Evolutionary conservation across 2,113 vertebrate genomes (phyloP), one percentile per base, ranked within the genome.

Genomic region (Callospermophilus lateralis): DNA sequence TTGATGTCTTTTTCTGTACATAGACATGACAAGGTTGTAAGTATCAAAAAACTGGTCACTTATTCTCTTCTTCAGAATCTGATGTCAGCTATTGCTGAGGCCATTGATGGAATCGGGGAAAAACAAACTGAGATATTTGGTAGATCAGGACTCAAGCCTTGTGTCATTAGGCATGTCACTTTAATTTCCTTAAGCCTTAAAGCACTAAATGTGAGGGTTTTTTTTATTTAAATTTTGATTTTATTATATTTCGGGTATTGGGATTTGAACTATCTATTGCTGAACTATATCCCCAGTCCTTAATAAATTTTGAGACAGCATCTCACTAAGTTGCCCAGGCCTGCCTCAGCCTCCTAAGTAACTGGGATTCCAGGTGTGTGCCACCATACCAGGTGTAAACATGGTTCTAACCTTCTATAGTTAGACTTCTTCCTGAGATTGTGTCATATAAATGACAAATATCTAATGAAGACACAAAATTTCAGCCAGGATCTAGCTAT

Each of bases 401-500:
- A 28, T 10, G 28, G 63, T 48, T 65, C 90, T 42, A 51, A 32
- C 84, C 68, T 96, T 93, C 96, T 88, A 4, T 74, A 19, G 0
- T 80, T 45, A 4, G 45, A 39, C n/a, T 93, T 63, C 28, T 91
- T 86, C 88, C 73, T 79, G 85, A 93, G 85, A 37, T 77, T 76
- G 1, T 53, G 8, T 92, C 51, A 86, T 78, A 70, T 76, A 32
- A 80, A 48, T 72, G 95, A 51, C n/a, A 22, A 51, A 32, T 77
- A 90, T 67, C 89, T 90, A 89, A 87, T 93, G 34, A 91, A 94
- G 91, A 83, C 34, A 53, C 51, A 37, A 61, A 32, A 63, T 95
- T 39, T 79, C 80, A 77, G 24, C 81, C 87, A 42, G 12, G 9
- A 26, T 68, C 92, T 80, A 55, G 80, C 37, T 86, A 28, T 83